Base-by-base conservation (phyloP, 2,113 vertebrate genomes). In the Rhinopithecus roxellana region DNA sequence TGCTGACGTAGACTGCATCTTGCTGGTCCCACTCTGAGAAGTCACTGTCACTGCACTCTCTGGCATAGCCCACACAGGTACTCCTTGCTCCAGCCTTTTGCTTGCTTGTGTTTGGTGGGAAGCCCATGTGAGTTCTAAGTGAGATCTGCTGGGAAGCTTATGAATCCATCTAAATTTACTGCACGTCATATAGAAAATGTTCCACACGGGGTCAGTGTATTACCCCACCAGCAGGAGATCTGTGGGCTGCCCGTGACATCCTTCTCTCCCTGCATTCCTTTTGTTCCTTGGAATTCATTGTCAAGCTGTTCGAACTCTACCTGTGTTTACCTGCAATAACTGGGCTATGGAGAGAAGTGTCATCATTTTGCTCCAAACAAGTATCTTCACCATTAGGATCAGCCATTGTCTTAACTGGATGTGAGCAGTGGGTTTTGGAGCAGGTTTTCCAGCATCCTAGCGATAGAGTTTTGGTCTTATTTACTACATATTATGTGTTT, bases 161-260 rank as follows among this genome's bases (percentile, higher is more conserved):
- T 27, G 2, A 50, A 67, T 20, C 45, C 64, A 0, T 14, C 17
- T 40, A 22, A 52, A 52, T 23, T 10, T 14, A 30, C 38, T 52
- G 45, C 25, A 25, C 1, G 11, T 55, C 6, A 40, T 2, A 4
- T 5, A 14, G 59, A 50, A 38, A 67, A 20, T 0, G 9, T 30
- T 32, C 5, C 4, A 11, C n/a, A 18, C 0, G 0, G 61, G 0
- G 61, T 16, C 11, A 40, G 45, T 18, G 6, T 20, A 1, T 13
- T 38, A 43, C 35, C 43, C 40, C 38, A 13, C 64, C 52, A 4
- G 52, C 52, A 50, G 11, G 0, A 40, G 59, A 23, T 3, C 25
- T 5, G 6, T 8, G 17, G 4, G 16, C 6, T 27, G 27, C 20
- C 4, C 3, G 0, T 3, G 16, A 8, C 14, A 16, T 13, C 43